Evolutionary conservation across 2,888 invertebrate genomes (phyloP).

Genomic region (Pelosia muscerda): DNA sequence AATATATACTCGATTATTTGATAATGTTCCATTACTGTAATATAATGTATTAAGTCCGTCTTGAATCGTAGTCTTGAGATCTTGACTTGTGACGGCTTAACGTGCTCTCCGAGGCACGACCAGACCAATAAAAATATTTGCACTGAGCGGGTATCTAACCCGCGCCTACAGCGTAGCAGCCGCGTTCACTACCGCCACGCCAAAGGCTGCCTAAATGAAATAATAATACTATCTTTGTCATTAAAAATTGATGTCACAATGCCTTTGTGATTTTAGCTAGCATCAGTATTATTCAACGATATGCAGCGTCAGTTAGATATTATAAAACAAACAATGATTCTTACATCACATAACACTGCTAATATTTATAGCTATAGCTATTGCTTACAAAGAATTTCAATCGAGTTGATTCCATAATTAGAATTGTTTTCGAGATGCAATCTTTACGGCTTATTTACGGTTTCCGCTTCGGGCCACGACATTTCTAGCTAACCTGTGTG

Average conservation of each 20-base stretch:
- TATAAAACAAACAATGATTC: not conserved
- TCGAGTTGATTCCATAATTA: not conserved
- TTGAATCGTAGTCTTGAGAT: not conserved
- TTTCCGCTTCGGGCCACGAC: not conserved
- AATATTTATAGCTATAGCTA: too few relatives aligned
- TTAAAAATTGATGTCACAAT: conserved; percentile 1
- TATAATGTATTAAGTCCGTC: not conserved
- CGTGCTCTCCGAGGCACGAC: too few relatives aligned
- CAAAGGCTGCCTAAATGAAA: too few relatives aligned
- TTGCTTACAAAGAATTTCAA: conserved; percentile 1
- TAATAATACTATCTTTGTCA: not conserved
- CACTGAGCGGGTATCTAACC: too few relatives aligned
- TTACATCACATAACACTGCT: not conserved
- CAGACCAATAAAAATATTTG: too few relatives aligned
- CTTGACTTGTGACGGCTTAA: too few relatives aligned
- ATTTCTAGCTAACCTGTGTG: not conserved
- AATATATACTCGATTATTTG: not conserved
- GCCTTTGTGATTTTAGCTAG: not conserved
- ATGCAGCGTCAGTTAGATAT: not conserved
- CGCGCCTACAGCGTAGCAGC: too few relatives aligned
- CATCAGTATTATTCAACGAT: not conserved
- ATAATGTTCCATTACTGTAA: not conserved
- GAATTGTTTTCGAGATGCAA: conserved; percentile 5
- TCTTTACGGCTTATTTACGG: conserved; percentile 6
- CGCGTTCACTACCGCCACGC: too few relatives aligned